phyloP scores from a whole-genome alignment of 2,113 vertebrate genomes.

The Dipodomys spectabilis region DNA sequence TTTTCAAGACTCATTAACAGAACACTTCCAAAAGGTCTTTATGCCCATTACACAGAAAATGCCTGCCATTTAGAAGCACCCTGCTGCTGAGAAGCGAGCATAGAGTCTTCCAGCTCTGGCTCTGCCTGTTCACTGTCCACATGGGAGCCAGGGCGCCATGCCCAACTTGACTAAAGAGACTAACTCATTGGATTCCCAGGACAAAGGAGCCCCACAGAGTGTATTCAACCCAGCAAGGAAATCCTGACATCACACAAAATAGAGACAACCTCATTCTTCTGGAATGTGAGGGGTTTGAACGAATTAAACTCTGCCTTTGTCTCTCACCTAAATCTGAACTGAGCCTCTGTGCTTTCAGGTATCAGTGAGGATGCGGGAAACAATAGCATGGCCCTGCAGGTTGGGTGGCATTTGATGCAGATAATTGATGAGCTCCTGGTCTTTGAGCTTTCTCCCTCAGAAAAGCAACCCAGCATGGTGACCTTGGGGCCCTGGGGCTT shows the following conservation, averaged over 20 bases:
- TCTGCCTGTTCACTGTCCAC: neutral
- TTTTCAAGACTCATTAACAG: neutral
- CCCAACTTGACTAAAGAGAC: slow-evolving; percentile 58
- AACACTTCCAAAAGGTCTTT: neutral
- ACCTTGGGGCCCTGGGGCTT: neutral
- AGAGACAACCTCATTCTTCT: slow-evolving; percentile 50
- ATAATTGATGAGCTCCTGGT: neutral
- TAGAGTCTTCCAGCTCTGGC: neutral
- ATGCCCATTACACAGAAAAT: neutral
- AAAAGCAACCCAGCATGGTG: neutral
- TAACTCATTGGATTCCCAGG: slow-evolving; percentile 62
- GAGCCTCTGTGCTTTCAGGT: neutral
- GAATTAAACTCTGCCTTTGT: slow-evolving; percentile 43
- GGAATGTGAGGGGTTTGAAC: slow-evolving; percentile 45
- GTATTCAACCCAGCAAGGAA: slow-evolving; percentile 60
- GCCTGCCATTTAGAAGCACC: accelerated
- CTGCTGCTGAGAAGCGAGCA: accelerated
- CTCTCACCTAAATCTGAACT: neutral
- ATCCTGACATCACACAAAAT: slow-evolving; percentile 68
- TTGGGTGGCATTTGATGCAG: accelerated
- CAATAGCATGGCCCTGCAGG: neutral
- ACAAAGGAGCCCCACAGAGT: slow-evolving; percentile 57
- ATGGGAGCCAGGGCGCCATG: slow-evolving; percentile 45
- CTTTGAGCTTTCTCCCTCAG: neutral
- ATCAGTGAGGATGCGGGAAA: neutral